These are phyloP conservation scores for Amblyjoppa proteus DNA, from an alignment of 2,888 invertebrate species.

Conservation along the genomic window DNA sequence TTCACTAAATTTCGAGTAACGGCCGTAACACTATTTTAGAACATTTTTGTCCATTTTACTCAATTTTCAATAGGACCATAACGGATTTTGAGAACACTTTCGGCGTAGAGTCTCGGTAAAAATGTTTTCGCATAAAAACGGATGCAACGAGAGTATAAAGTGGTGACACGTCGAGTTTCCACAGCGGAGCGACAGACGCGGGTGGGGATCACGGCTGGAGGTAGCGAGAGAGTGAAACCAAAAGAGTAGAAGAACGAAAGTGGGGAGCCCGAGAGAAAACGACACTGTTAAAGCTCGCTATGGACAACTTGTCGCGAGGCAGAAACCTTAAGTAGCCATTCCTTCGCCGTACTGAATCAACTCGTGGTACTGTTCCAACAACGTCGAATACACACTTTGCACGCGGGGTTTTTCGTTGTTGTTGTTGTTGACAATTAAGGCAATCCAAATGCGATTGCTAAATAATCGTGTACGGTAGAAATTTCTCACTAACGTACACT, in stretches of 20 bases:
- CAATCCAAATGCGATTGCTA: neutral
- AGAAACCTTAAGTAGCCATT: conserved; percentile 51
- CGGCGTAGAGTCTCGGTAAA: neutral
- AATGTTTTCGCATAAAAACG: neutral
- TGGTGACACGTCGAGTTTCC: conserved; percentile 52
- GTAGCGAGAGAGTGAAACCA: conserved; percentile 37
- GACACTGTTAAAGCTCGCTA: conserved; percentile 63
- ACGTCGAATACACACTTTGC: neutral
- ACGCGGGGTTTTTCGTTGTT: neutral
- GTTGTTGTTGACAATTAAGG: neutral
- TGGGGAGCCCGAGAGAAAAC: conserved; percentile 42
- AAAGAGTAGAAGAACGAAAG: conserved; percentile 40
- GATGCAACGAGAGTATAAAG: conserved; percentile 47
- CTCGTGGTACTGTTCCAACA: neutral
- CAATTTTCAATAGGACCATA: neutral
- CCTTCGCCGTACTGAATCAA: conserved; percentile 44
- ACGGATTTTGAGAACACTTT: neutral
- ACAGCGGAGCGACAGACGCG: conserved; percentile 25
- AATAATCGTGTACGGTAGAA: neutral
- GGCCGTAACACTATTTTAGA: neutral
- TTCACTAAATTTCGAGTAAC: neutral
- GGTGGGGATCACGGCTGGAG: conserved; percentile 43
- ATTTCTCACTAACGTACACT: too few species aligned
- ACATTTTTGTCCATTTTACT: neutral
- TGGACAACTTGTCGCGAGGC: conserved; percentile 57